Evolutionary conservation across 37 sponge, comb jelly and placozoan genomes (phyloP), one percentile per base, ranked within the genome.

Genomic region (Spongia lamella): DNA sequence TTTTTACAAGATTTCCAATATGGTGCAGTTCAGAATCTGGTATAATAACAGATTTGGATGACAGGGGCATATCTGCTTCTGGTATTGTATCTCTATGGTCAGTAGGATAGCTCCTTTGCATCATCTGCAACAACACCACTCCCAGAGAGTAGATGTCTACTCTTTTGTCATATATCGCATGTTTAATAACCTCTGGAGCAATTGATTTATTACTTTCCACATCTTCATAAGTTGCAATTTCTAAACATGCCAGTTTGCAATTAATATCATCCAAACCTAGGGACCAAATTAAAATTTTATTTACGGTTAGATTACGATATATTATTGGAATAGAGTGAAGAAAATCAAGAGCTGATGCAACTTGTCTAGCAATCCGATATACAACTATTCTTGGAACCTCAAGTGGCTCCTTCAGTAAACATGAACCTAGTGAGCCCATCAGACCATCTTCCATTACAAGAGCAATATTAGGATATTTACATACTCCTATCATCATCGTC

Each of bases 91-190:
- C 5, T 43, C 47, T 43, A 43, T 43, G 7, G 5, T 43, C 47
- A 43, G 5, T 43, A 15, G 95, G 95, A 55, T 88, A 63, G 17
- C 80, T 38, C 13, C 89, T 79, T 27, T 85, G 77, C 9, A 94
- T 84, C 76, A 94, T 63, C 66, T 94, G 85, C 75, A 88, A 94
- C 60, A 94, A 78, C 32, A 88, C 32, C 89, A 91, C 91, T 16
- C 67, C 89, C 71, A 82, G 88, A n/a, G 95, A 86, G 71, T 87
- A 94, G 22, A 88, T 79, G 64, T 94, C 95, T 11, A 83, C 95
- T 24, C 55, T 84, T 76, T 72, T 78, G 49, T 87, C 73, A 56
- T 94, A 94, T 22, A 80, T 83, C 4, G 85, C 88, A 3, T 74
- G 78, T 30, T 87, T 66, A 35, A 76, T 78, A n/a, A 94, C 87